These are phyloP conservation scores for Drosophila pandora DNA, from an alignment of 1,140 invertebrate genomes.

Conservation along the genomic window DNA sequence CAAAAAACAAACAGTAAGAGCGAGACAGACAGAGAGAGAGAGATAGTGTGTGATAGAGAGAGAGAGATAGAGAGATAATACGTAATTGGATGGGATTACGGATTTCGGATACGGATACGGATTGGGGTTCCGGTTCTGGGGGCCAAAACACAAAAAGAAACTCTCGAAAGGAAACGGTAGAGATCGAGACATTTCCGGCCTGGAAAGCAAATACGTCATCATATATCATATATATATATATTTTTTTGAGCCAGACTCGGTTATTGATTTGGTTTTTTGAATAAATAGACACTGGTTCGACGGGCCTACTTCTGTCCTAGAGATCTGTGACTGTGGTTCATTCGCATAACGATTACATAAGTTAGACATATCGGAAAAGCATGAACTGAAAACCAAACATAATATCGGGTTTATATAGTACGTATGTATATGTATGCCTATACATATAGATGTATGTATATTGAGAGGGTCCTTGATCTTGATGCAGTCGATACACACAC, in stretches of 20 bases:
- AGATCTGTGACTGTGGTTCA: slow-evolving; percentile 11
- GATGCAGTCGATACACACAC: slow-evolving; percentile 50
- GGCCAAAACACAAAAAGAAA: slow-evolving; percentile 21
- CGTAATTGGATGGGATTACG: slow-evolving; percentile 20
- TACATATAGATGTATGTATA: slow-evolving; percentile 25
- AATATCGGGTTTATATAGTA: slow-evolving; percentile 14
- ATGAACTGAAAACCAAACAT: slow-evolving; percentile 47
- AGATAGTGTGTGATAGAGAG: slow-evolving; percentile 24
- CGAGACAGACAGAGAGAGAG: slow-evolving; percentile 19
- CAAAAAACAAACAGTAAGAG: slow-evolving; percentile 35
- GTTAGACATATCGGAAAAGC: slow-evolving; percentile 38
- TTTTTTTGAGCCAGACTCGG: slow-evolving; percentile 8
- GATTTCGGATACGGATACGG: slow-evolving; percentile 1
- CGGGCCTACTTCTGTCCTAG: slow-evolving; percentile 12
- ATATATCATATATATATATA: slow-evolving; percentile 7
- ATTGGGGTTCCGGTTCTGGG: slow-evolving; percentile 12
- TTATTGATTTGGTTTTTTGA: background rate
- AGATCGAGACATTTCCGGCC: slow-evolving; percentile 4
- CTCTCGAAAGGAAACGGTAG: slow-evolving; percentile 21
- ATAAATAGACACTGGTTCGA: slow-evolving; percentile 1
- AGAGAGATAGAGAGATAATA: slow-evolving; percentile 35
- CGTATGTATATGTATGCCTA: slow-evolving; percentile 14
- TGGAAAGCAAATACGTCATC: slow-evolving; percentile 2
- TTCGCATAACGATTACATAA: slow-evolving; percentile 18
- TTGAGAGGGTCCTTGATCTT: slow-evolving; percentile 65